These are phyloP conservation scores for Zosterops hypoxanthus DNA, from an alignment of 2,113 vertebrate species.

Conservation along the genomic window DNA sequence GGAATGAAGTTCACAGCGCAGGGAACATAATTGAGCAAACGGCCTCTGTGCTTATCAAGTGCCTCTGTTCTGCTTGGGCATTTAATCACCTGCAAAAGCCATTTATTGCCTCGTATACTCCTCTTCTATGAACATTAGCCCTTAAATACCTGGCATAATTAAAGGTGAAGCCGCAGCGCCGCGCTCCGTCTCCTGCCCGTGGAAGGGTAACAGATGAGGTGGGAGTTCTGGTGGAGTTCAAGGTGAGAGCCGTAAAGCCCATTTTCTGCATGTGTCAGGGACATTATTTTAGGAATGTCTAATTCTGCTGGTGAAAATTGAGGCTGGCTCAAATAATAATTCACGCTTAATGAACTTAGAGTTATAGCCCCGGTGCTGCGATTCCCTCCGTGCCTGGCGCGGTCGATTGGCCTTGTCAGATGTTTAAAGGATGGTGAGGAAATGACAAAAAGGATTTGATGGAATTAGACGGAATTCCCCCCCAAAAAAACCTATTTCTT, in stretches of 20 bases:
- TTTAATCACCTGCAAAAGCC: constrained; percentile 55
- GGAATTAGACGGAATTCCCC: constrained; percentile 26
- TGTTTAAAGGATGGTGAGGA: constrained; percentile 57
- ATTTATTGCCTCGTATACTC: constrained; percentile 56
- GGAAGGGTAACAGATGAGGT: constrained; percentile 67
- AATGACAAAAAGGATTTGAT: constrained; percentile 67
- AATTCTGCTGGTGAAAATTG: constrained; percentile 66
- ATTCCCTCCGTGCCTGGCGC: constrained; percentile 25
- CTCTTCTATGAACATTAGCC: constrained; percentile 63
- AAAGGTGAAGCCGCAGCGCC: constrained; percentile 43
- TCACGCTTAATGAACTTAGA: constrained; percentile 75
- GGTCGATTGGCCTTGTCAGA: constrained; percentile 62
- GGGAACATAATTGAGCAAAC: neutral
- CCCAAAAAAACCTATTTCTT: neutral
- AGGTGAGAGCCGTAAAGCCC: constrained; percentile 70
- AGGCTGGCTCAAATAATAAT: constrained; percentile 72
- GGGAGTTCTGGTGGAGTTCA: constrained; percentile 69
- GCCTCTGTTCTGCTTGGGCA: constrained; percentile 47
- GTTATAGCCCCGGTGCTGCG: constrained; percentile 50
- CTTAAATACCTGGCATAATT: constrained; percentile 62
- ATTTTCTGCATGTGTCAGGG: constrained; percentile 69
- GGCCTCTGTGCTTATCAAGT: constrained; percentile 24
- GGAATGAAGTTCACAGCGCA: neutral
- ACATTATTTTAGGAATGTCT: constrained; percentile 72
- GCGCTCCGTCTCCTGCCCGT: constrained; percentile 36